Percentiles rank a stretch among this genome's conserved stretches.
Evolutionary conservation across 2,113 vertebrate genomes (phyloP).

Genomic region (Melanostigma gelatinosum): DNA sequence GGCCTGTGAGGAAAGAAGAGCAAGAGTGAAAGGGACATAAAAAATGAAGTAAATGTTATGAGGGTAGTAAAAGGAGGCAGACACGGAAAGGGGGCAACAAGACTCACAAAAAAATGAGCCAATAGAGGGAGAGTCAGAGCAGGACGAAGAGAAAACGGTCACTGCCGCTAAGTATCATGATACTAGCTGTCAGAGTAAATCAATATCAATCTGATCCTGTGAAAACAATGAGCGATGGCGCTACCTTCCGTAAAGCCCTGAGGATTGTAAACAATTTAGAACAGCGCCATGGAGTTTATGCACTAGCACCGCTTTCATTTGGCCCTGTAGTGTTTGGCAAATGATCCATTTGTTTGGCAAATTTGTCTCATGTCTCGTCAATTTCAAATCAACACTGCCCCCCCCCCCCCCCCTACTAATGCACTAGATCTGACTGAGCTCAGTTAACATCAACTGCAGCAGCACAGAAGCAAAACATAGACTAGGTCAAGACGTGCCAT

Average conservation of each 20-base stretch:
- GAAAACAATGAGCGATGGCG: conserved; percentile 65
- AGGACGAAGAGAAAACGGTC: conserved; percentile 50
- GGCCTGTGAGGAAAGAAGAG: conserved; percentile 80
- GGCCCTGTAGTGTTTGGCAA: conserved; percentile 49
- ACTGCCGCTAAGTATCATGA: conserved; percentile 62
- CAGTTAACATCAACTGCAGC: conserved; percentile 29
- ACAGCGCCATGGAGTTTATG: conserved; percentile 42
- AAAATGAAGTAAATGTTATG: conserved; percentile 26
- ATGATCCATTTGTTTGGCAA: conserved; percentile 69
- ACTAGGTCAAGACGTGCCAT: conserved; percentile 24
- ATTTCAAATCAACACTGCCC: conserved; percentile 48
- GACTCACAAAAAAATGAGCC: conserved; percentile 23
- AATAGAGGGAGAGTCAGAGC: conserved; percentile 14
- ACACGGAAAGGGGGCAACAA: conserved; percentile 26
- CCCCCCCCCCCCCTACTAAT: background rate
- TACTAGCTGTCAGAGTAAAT: conserved; percentile 71
- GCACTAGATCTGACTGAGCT: conserved; percentile 14
- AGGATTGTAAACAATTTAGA: conserved; percentile 66
- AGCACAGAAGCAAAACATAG: conserved; percentile 30
- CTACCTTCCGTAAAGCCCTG: conserved; percentile 43
- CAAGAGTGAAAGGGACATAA: conserved; percentile 36
- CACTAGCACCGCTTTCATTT: conserved; percentile 50
- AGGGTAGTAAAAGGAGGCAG: conserved; percentile 18
- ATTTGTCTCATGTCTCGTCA: conserved; percentile 62
- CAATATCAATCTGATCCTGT: conserved; percentile 69